These are phyloP conservation scores for Silurus lanzhouensis DNA, from an alignment of 2,797 vertebrate species.

Conservation along the genomic window DNA sequence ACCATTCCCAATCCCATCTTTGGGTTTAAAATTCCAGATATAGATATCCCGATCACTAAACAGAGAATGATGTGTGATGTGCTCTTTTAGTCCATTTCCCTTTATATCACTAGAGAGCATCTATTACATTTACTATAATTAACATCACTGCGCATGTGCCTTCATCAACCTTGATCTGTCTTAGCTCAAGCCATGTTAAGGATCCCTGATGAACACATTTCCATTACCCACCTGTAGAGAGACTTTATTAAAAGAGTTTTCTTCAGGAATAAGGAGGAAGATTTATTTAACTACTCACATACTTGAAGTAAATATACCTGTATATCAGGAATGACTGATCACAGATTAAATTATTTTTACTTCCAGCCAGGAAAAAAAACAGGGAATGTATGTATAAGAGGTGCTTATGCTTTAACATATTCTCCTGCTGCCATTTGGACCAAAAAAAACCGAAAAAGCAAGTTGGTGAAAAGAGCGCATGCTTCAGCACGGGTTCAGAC, in stretches of 20 bases:
- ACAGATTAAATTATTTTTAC: not conserved
- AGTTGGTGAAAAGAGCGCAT: conserved; percentile 56
- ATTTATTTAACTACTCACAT: not conserved
- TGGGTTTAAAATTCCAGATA: not conserved
- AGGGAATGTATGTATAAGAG: not conserved
- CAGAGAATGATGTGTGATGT: not conserved
- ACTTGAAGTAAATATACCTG: not conserved
- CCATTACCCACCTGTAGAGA: not conserved
- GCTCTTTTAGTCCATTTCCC: not conserved
- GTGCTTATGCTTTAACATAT: not conserved
- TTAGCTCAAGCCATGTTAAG: not conserved
- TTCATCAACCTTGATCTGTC: not conserved
- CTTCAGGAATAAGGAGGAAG: not conserved
- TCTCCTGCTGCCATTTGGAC: not conserved
- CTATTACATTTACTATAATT: conserved; percentile 36
- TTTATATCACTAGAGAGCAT: not conserved
- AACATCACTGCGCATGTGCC: not conserved
- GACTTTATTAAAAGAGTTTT: not conserved
- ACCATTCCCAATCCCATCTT: not conserved
- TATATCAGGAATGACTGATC: not conserved
- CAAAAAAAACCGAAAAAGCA: conserved; percentile 28
- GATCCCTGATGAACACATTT: conserved; percentile 8
- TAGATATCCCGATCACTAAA: not conserved
- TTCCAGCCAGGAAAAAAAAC: not conserved
- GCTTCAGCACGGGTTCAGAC: conserved; percentile 37